Evolutionary conservation across 2,888 invertebrate genomes (phyloP).

Genomic region (Altica lythri): DNA sequence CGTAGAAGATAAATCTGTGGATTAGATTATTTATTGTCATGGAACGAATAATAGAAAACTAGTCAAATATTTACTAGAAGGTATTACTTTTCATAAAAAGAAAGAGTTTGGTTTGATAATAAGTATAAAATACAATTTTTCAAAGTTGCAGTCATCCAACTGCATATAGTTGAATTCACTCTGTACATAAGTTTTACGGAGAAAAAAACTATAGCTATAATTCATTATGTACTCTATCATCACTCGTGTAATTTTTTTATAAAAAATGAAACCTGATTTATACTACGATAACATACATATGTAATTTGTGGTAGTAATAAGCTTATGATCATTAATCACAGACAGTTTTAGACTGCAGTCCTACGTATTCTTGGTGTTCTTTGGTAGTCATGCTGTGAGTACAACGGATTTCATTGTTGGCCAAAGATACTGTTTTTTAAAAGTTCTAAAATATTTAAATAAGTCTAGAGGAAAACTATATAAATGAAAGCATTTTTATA

Average conservation of each 20-base stretch:
- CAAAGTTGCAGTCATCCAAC: no score
- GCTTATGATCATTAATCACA: constrained; percentile 50
- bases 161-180: no score
- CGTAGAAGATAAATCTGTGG: no score
- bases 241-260: constrained; percentile 36
- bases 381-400: constrained; percentile 42
- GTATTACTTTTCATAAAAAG: no score
- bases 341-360: constrained; percentile 49
- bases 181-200: no score
- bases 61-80: no score
- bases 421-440: constrained; percentile 18
- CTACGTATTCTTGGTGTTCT: constrained; percentile 44
- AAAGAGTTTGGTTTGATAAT: no score
- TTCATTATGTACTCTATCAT: constrained; percentile 38
- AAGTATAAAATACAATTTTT: no score
- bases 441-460: constrained; percentile 12
- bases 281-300: constrained; percentile 40
- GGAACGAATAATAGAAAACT: no score
- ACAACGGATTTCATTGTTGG: constrained; percentile 4
- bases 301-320: constrained; percentile 46
- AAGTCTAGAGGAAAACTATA: no score
- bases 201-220: constrained; percentile 31
- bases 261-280: constrained; percentile 39
- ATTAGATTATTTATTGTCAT: no score
- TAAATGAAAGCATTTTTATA: no score